A percentile compares a stretch with the other conserved stretches of the same genome.
These are phyloP conservation scores for Trisateles emortualis DNA, from an alignment of 2,888 invertebrate genomes.

Conservation along the genomic window DNA sequence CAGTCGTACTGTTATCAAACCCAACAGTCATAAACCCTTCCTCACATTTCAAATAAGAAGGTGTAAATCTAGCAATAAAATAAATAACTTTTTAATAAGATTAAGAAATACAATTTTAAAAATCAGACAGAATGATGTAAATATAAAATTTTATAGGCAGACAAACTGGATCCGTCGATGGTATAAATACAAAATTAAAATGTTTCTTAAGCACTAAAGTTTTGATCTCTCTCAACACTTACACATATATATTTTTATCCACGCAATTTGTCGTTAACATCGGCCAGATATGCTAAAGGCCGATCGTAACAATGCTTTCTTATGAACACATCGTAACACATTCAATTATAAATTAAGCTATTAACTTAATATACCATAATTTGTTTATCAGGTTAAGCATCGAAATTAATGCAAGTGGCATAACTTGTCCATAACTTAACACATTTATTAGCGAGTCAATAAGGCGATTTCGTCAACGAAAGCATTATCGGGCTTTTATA, in stretches of 20 bases:
- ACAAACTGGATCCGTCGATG: conserved; percentile 59
- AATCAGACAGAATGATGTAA: conserved; percentile 54
- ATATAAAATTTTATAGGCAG: conserved; percentile 63
- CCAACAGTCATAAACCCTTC: conserved; percentile 30
- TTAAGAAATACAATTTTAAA: conserved; percentile 53
- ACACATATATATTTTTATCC: conserved; percentile 57
- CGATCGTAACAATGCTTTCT: conserved; percentile 79
- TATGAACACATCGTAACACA: conserved; percentile 79
- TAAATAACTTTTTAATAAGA: conserved; percentile 50
- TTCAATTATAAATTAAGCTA: conserved; percentile 87
- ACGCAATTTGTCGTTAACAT: conserved; percentile 74
- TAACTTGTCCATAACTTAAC: conserved; percentile 85
- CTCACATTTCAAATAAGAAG: conserved; percentile 32
- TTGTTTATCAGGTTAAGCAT: conserved; percentile 87
- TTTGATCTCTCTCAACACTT: conserved; percentile 53
- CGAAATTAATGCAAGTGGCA: conserved; percentile 86
- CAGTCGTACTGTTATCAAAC: conserved; percentile 52
- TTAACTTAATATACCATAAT: conserved; percentile 86
- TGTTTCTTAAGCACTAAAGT: conserved; percentile 58
- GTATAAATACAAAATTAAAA: conserved; percentile 64
- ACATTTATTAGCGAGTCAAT: conserved; percentile 85
- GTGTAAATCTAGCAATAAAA: conserved; percentile 51
- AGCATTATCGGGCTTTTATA: conserved; percentile 64
- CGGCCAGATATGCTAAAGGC: conserved; percentile 69
- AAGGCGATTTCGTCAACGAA: conserved; percentile 83